phyloP scores from a whole-genome alignment of 2,797 vertebrate genomes.

The Oceanodroma leucorhoa region DNA sequence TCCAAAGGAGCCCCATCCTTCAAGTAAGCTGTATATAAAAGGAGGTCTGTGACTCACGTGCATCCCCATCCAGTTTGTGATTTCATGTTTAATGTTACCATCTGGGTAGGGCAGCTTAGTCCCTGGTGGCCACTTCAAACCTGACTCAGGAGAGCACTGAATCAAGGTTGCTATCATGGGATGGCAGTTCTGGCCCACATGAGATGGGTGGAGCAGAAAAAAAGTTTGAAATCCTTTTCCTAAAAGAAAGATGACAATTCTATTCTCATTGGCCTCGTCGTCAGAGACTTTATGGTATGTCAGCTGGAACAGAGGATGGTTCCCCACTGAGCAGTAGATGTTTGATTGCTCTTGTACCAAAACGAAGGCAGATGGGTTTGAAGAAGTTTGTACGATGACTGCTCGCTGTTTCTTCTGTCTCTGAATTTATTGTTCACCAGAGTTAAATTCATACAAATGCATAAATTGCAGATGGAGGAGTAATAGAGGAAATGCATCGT shows the following conservation, averaged over 20 bases:
- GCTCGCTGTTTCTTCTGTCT: neutral
- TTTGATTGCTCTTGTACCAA: neutral
- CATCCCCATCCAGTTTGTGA: neutral
- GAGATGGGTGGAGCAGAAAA: neutral
- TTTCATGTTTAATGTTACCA: neutral
- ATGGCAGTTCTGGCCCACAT: neutral
- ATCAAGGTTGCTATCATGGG: neutral
- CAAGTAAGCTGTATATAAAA: neutral
- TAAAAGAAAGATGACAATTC: neutral
- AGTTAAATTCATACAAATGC: conserved; percentile 1
- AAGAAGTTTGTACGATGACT: neutral
- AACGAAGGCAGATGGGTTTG: neutral
- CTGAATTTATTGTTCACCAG: conserved; percentile 20
- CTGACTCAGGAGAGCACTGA: neutral
- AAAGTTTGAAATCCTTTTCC: neutral
- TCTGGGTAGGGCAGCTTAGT: neutral
- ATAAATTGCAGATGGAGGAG: conserved; percentile 1
- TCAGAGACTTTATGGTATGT: neutral
- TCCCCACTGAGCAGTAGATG: neutral
- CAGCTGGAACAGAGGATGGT: neutral
- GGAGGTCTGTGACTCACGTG: neutral
- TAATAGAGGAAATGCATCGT: neutral
- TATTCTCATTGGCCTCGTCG: neutral
- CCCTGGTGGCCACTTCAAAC: neutral
- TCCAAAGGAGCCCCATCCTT: neutral